Evolutionary conservation across 2,113 vertebrate genomes (phyloP).

Genomic region (Pseudorectes ferrugineus): DNA sequence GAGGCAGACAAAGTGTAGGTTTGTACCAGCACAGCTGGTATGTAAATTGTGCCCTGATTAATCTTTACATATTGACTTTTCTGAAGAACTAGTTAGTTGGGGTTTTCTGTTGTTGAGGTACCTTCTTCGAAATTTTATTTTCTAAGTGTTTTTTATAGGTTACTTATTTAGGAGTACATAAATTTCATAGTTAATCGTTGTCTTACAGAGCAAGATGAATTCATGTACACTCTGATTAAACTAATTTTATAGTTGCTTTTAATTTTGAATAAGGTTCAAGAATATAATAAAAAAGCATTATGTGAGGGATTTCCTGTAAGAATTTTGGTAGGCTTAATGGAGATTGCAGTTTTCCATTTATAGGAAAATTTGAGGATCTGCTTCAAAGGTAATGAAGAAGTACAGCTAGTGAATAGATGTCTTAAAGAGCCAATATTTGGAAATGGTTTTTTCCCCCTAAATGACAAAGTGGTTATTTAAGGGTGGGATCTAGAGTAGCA

Average conservation of each 20-base stretch:
- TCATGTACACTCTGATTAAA: not conserved
- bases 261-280: not conserved
- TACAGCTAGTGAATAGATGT: not conserved
- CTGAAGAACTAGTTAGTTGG: not conserved
- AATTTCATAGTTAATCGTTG: not conserved
- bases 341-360: not conserved
- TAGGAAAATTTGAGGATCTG: not conserved
- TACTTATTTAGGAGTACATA: not conserved
- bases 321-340: not conserved
- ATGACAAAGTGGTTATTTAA: not conserved
- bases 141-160: not conserved
- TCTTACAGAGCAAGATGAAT: not conserved
- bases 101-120: not conserved
- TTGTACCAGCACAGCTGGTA: not conserved
- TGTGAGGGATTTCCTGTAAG: not conserved
- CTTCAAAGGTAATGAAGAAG: not conserved
- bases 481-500: not conserved
- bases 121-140: not conserved
- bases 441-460: fast-evolving
- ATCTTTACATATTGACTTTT: not conserved
- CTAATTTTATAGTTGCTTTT: not conserved
- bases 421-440: not conserved
- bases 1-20: not conserved
- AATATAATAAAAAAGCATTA: not conserved
- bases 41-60: not conserved